Evolutionary conservation across 2,113 vertebrate genomes (phyloP).

Genomic region (Pleuronectes platessa): DNA sequence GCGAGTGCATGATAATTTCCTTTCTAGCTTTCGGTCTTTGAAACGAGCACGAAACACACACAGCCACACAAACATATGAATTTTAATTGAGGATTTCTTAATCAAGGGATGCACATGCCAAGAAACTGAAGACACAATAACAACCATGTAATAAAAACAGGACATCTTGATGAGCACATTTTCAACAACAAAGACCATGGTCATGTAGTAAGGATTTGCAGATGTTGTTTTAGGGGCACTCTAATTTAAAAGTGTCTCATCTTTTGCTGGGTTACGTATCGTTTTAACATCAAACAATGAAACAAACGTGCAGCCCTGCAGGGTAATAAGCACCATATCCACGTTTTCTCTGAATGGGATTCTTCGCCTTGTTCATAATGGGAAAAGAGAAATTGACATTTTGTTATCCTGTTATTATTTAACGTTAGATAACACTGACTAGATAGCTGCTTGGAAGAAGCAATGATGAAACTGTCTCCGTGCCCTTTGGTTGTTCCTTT

Average conservation of each 20-base stretch:
- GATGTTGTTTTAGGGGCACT: neutral
- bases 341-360: neutral
- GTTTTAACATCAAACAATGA: conserved; percentile 10
- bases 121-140: conserved; percentile 3
- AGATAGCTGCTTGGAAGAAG: conserved; percentile 17
- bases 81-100: conserved; percentile 14
- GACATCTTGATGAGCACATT: neutral
- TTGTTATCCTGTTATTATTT: conserved; percentile 29
- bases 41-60: neutral
- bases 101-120: neutral
- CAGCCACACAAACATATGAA: neutral
- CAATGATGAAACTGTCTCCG: conserved; percentile 7
- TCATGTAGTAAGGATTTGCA: neutral
- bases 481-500: conserved; percentile 24
- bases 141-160: conserved; percentile 4
- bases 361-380: neutral
- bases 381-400: conserved; percentile 20
- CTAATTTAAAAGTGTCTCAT: conserved; percentile 15
- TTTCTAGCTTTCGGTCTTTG: conserved; percentile 26
- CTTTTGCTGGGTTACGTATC: neutral
- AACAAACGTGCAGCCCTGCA: conserved; percentile 4
- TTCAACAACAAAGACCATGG: neutral
- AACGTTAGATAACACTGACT: conserved; percentile 10
- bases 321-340: conserved; percentile 6
- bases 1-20: conserved; percentile 16